Conservation (phyloP, 2,797 vertebrate species). For the Synanceia verrucosa region DNA sequence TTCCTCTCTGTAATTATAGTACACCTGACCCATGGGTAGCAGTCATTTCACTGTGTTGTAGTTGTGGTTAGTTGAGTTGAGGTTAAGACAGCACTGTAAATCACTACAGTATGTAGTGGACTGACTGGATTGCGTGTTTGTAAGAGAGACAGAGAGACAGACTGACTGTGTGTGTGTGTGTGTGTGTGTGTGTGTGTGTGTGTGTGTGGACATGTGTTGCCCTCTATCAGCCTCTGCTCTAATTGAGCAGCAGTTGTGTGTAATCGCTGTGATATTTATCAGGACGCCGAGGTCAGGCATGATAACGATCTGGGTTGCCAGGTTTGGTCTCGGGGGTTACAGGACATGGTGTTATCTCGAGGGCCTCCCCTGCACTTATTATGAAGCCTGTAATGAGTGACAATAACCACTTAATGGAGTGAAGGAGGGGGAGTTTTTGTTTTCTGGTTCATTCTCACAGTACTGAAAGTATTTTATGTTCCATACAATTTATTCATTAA, state of each 20-base stretch:
- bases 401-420: conserved; percentile 72
- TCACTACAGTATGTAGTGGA: conserved; percentile 66
- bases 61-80: conserved; percentile 43
- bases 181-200: conserved; percentile 8
- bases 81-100: conserved; percentile 74
- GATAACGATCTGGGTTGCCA: conserved; percentile 73
- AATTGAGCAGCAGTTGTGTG: conserved; percentile 75
- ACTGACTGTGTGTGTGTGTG: not conserved
- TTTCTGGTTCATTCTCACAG: conserved; percentile 56
- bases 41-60: conserved; percentile 23
- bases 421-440: conserved; percentile 12
- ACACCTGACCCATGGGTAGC: conserved; percentile 59
- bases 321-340: conserved; percentile 65
- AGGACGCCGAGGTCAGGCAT: conserved; percentile 67
- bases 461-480: conserved; percentile 37
- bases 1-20: conserved; percentile 5
- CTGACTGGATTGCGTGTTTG: conserved; percentile 10
- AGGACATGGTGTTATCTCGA: conserved; percentile 71
- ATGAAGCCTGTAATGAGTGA: conserved; percentile 80
- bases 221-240: conserved; percentile 26
- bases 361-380: conserved; percentile 70
- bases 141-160: not conserved
- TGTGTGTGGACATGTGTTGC: conserved; percentile 8
- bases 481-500: conserved; percentile 21
- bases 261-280: conserved; percentile 80